Evolutionary conservation across 2,113 vertebrate species (phyloP).

Genomic region (Theristicus caerulescens): DNA sequence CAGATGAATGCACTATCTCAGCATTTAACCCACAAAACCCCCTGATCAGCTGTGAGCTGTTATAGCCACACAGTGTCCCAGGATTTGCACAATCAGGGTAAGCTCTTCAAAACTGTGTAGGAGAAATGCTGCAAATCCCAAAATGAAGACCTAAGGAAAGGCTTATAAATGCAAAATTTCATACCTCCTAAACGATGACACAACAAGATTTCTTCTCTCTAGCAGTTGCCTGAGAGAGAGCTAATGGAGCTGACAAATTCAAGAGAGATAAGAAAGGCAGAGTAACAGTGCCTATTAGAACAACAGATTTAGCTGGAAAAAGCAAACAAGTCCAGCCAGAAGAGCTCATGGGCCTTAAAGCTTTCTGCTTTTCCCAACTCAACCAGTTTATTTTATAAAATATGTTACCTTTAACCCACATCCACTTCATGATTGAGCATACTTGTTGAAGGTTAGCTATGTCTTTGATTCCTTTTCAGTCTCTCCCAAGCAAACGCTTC

Average conservation of each 20-base stretch:
- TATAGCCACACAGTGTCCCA: neutral
- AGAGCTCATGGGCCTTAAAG: neutral
- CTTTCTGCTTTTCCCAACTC: neutral
- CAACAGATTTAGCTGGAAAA: neutral
- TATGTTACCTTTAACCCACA: neutral
- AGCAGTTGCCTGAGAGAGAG: neutral
- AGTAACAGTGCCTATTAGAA: neutral
- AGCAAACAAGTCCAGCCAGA: neutral
- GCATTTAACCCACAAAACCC: neutral
- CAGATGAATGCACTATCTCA: neutral
- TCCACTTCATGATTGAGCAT: neutral
- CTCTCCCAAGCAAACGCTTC: neutral
- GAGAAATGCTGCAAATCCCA: neutral
- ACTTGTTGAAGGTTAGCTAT: neutral
- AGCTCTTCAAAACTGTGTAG: neutral
- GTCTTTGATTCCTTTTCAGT: neutral
- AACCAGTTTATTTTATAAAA: neutral
- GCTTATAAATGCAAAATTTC: neutral
- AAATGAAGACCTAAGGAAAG: neutral
- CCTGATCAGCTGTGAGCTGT: neutral
- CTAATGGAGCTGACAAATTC: constrained; percentile 12
- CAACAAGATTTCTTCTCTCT: neutral
- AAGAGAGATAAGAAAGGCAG: neutral
- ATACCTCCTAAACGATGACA: neutral
- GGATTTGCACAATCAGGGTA: neutral